phyloP scores from a whole-genome alignment of 2,113 vertebrate genomes.

The Morone saxatilis region DNA sequence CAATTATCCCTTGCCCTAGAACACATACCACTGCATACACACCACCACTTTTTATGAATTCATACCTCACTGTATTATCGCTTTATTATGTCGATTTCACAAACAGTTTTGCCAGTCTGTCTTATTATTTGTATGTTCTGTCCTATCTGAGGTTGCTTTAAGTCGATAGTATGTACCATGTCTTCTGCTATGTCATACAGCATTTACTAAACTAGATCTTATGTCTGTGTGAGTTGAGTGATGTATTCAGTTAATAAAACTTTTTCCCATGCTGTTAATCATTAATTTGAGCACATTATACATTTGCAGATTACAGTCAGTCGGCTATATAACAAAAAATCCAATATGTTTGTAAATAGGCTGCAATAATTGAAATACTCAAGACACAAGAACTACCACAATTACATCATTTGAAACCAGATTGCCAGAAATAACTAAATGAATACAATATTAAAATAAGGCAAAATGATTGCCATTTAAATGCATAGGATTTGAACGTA shows the following conservation, averaged over 20 bases:
- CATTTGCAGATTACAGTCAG: background rate
- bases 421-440: slow-evolving; percentile 20
- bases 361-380: slow-evolving; percentile 3
- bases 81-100: background rate
- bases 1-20: background rate
- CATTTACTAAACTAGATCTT: background rate
- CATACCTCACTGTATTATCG: background rate
- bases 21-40: background rate
- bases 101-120: background rate
- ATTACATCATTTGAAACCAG: background rate
- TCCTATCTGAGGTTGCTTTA: background rate
- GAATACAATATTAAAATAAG: background rate
- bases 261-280: background rate
- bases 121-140: too few relatives aligned
- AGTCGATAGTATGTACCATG: background rate
- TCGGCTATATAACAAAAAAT: background rate
- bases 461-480: slow-evolving; percentile 10
- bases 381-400: background rate
- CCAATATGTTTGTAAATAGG: background rate
- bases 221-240: background rate
- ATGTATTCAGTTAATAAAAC: background rate
- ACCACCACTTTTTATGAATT: background rate
- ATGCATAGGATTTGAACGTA: slow-evolving; percentile 7
- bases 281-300: background rate
- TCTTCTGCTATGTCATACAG: background rate